Percentiles rank a stretch among this genome's conserved stretches.
Conservation (phyloP, 2,888 invertebrate genomes). For the Hymenopus coronatus region DNA sequence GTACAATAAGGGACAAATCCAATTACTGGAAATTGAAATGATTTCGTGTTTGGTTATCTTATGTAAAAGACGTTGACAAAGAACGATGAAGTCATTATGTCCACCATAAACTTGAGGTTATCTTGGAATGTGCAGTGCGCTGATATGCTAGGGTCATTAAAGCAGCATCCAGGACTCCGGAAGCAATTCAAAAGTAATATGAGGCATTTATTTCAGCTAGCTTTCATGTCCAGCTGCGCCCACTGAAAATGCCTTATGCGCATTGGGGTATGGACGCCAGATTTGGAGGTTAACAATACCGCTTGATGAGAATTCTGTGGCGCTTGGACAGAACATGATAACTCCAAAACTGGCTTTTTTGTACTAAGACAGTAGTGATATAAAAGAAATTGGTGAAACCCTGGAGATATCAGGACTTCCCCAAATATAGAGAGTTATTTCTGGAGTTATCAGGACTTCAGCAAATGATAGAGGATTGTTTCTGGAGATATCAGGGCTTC, state of each 20-base stretch:
- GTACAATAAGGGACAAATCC: background rate
- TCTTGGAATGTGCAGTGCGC: background rate
- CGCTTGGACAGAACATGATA: too few relatives aligned
- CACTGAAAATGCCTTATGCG: background rate
- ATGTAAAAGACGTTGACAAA: background rate
- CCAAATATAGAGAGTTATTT: too few relatives aligned
- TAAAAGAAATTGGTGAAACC: too few relatives aligned
- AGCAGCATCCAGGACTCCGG: background rate
- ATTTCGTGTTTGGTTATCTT: background rate
- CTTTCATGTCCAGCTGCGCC: background rate
- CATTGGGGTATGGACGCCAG: background rate
- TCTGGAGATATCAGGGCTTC: too few relatives aligned
- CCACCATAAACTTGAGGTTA: background rate
- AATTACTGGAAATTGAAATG: background rate
- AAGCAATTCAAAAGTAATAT: background rate
- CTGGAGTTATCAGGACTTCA: too few relatives aligned
- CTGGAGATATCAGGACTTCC: too few relatives aligned
- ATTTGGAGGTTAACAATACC: background rate
- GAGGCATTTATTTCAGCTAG: background rate
- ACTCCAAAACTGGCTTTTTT: too few relatives aligned
- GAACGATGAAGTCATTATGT: background rate
- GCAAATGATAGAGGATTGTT: too few relatives aligned
- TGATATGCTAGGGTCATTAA: background rate
- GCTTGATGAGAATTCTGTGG: background rate
- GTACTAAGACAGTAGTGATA: too few relatives aligned